phyloP scores from a whole-genome alignment of 2,888 invertebrate species.

The Tholera decimalis region DNA sequence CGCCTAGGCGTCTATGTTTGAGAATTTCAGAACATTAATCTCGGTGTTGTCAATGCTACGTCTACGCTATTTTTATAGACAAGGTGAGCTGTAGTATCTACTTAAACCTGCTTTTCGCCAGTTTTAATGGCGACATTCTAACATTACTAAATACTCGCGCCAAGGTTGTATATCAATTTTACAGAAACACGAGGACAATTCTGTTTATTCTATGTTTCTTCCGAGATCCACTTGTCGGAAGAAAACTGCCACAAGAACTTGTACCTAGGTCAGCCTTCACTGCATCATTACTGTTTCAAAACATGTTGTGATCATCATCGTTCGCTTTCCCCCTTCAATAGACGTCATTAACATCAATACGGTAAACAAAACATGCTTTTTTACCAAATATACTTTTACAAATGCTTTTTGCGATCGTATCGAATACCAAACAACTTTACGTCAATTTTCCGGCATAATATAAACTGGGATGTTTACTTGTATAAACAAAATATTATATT shows the following conservation, averaged over 20 bases:
- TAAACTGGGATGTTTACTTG: not conserved
- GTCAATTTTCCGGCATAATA: conserved; percentile 2
- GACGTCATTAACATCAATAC: conserved; percentile 49
- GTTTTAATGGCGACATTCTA: conserved; percentile 58
- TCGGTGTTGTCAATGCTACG: conserved; percentile 64
- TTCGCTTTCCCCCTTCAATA: conserved; percentile 39
- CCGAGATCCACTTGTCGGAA: conserved; percentile 48
- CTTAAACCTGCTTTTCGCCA: conserved; percentile 49
- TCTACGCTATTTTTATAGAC: conserved; percentile 66
- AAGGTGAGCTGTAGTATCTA: conserved; percentile 64
- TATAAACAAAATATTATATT: not conserved
- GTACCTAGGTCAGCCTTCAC: conserved; percentile 13
- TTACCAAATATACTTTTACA: conserved; percentile 40
- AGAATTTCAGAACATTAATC: conserved; percentile 55
- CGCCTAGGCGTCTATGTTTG: conserved; percentile 34
- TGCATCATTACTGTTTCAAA: conserved; percentile 40
- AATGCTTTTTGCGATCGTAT: conserved; percentile 41
- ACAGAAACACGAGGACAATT: conserved; percentile 43
- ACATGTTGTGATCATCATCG: conserved; percentile 40
- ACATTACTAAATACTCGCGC: conserved; percentile 48
- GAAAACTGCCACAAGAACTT: conserved; percentile 22
- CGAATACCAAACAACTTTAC: conserved; percentile 34
- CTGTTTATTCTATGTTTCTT: conserved; percentile 46
- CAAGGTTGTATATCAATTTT: conserved; percentile 65
- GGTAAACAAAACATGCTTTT: conserved; percentile 53